Conservation (phyloP, 1,140 invertebrate genomes). For the Branchinecta lindahli region DNA sequence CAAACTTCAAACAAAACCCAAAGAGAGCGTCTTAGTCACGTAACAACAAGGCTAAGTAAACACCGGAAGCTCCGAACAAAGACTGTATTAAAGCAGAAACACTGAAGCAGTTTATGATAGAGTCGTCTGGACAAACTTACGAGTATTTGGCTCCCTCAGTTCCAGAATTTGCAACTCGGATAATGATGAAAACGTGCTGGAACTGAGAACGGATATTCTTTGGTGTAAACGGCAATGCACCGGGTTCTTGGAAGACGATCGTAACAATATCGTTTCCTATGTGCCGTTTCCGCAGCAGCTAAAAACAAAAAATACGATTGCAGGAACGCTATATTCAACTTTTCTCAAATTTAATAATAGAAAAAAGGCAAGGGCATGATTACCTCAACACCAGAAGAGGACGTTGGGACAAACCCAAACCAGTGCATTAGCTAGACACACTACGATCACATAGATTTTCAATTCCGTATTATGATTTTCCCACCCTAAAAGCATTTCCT, state of each 20-base stretch:
- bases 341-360: conserved; percentile 13
- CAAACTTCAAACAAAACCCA: too few relatives aligned
- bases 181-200: conserved; percentile 94
- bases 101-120: too few relatives aligned
- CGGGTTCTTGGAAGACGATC: conserved; percentile 91
- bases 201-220: conserved; percentile 86
- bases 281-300: conserved; percentile 73
- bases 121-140: conserved; percentile 28
- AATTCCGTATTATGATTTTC: too few relatives aligned
- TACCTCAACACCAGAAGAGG: background rate
- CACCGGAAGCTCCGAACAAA: too few relatives aligned
- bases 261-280: conserved; percentile 94
- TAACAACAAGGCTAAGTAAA: too few relatives aligned
- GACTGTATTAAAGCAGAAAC: too few relatives aligned
- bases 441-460: too few relatives aligned
- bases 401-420: background rate
- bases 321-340: conserved; percentile 15
- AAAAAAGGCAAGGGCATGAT: background rate
- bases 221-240: conserved; percentile 78
- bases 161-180: conserved; percentile 74
- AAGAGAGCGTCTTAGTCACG: too few relatives aligned
- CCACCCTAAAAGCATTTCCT: too few relatives aligned
- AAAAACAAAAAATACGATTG: conserved; percentile 25
- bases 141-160: conserved; percentile 72
- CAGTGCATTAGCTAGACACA: too few relatives aligned